Evolutionary conservation across 2,888 invertebrate genomes (phyloP).

Genomic region (Apodemia duryi): DNA sequence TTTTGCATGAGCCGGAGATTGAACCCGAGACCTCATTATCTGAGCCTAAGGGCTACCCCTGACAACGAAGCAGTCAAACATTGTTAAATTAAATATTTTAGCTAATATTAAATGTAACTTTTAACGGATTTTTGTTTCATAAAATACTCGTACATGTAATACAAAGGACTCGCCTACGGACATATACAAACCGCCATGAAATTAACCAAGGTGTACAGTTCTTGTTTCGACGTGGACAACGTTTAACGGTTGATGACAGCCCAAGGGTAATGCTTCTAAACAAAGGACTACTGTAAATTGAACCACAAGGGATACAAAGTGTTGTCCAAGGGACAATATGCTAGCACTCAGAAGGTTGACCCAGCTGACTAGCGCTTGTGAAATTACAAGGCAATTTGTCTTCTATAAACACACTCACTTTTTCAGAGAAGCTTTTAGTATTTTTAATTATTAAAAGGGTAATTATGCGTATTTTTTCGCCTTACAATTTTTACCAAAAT

Average conservation of each 20-base stretch:
- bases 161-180: slow-evolving; percentile 43
- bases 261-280: slow-evolving; percentile 54
- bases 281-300: slow-evolving; percentile 62
- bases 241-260: slow-evolving; percentile 66
- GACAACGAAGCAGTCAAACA: too few relatives aligned
- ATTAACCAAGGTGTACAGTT: slow-evolving; percentile 59
- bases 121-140: not conserved
- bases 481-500: too few relatives aligned
- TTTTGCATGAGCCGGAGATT: too few relatives aligned
- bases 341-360: not conserved
- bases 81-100: not conserved
- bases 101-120: not conserved
- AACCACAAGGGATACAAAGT: slow-evolving; percentile 45
- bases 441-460: too few relatives aligned
- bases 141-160: not conserved
- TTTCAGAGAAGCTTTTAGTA: too few relatives aligned
- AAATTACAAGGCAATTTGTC: slow-evolving; percentile 3
- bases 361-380: not conserved
- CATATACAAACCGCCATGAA: slow-evolving; percentile 58
- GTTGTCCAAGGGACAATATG: slow-evolving; percentile 34
- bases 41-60: too few relatives aligned
- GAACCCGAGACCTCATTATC: too few relatives aligned
- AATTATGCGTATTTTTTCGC: too few relatives aligned
- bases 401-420: not conserved
- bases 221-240: slow-evolving; percentile 42